Percentiles rank a stretch among this genome's conserved stretches.
Conservation (phyloP, 2,113 vertebrate species). For the Rutilus rutilus region DNA sequence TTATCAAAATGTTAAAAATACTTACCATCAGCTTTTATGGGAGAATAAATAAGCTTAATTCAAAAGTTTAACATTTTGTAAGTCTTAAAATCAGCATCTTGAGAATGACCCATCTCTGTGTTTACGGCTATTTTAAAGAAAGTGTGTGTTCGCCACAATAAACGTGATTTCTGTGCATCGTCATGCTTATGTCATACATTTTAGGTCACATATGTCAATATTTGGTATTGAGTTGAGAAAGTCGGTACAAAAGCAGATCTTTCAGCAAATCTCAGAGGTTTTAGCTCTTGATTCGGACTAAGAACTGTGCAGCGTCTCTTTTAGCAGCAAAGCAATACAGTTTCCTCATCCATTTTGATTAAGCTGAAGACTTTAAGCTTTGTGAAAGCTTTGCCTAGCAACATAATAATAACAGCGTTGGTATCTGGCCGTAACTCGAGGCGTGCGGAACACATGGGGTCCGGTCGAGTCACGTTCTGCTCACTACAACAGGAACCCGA, state of each 20-base stretch:
- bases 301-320: constrained; percentile 8
- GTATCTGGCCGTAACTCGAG: constrained; percentile 21
- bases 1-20: too few relatives aligned
- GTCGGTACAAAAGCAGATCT: background rate
- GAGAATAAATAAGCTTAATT: background rate
- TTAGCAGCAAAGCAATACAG: constrained; percentile 37
- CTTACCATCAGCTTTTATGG: too few relatives aligned
- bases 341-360: constrained; percentile 43
- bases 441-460: constrained; percentile 45
- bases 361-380: constrained; percentile 12
- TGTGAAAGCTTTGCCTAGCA: constrained; percentile 39
- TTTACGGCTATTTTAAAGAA: too few relatives aligned
- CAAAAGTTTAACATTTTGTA: background rate
- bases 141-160: too few relatives aligned
- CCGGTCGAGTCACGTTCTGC: constrained; percentile 60
- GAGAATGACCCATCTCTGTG: background rate
- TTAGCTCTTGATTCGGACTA: constrained; percentile 27
- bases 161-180: too few relatives aligned
- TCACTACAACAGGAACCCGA: constrained; percentile 52
- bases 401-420: constrained; percentile 45
- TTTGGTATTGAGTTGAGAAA: background rate
- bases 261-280: constrained; percentile 29
- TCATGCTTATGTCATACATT: too few relatives aligned
- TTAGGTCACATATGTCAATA: background rate
- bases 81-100: background rate